Evolutionary conservation across 2,797 vertebrate genomes (phyloP), one percentile per base, ranked within the genome.

Genomic region (Karalla daura): DNA sequence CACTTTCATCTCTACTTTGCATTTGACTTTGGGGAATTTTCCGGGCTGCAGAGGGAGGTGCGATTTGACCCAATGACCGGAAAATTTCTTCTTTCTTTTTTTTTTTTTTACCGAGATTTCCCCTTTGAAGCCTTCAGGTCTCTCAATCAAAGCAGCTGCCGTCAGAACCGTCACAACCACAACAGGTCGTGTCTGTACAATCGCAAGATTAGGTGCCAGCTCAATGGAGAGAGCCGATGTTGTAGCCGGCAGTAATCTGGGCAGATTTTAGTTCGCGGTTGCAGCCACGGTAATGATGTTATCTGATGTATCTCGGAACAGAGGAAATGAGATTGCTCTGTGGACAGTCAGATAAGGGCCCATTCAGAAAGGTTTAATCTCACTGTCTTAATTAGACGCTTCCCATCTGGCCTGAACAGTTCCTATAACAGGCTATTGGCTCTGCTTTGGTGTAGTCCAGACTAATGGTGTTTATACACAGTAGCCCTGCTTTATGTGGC

Each of bases 291-390:
- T 69, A 58, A 60, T 37, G 39, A 54, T 78, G 44, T 56, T 78
- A 77, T 74, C 69, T 56, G 43, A 50, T 73, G 63, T 60, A 62
- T 70, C 33, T 54, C 12, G 52, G 62, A 49, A 32, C 44, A 74
- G 68, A 68, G 58, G 61, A 81, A 73, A 81, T 70, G 40, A 67
- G 67, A 75, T 67, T 81, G 47, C 63, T 49, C 59, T 68, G 70
- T 72, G 59, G 30, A 25, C 20, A 4, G 6, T 0, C 7, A n/a
- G 76, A 84, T 84, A 76, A 66, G 45, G 52, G 13, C 21, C 25
- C 33, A 5, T 70, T 66, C 63, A 73, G 35, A 53, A 24, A 43
- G 62, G 44, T 54, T 65, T 74, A 25, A 80, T 53, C 53, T 61
- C 56, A n/a, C 20, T 2, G 3, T 7, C 20, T 33, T 64, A 53